Base-by-base conservation (phyloP, 2,888 invertebrate species). In the Drosophila anomelani region DNA sequence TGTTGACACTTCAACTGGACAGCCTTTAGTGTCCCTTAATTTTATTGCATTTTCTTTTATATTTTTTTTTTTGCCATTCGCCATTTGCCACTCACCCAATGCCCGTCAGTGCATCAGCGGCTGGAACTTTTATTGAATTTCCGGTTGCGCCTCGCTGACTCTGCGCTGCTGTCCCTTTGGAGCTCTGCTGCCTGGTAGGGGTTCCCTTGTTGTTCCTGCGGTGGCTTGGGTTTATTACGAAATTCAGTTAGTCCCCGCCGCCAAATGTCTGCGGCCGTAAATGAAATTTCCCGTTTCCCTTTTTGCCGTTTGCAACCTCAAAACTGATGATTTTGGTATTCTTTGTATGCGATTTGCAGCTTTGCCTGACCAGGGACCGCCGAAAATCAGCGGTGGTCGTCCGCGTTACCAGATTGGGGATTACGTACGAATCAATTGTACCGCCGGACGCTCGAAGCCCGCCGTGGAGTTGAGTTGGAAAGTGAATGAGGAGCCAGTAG, bases 401-500 rank as follows among this genome's bases (percentile, higher is more conserved):
- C 93, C 94, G 2, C 93, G 94, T 23, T 95, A 95, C 90, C 94
- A 94, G 89, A 93, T 94, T 55, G 94, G 94, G 13, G 95, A 95
- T 80, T 93, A 93, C 78, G 94, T 95, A 55, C 92, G 94, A 47
- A 93, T 94, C 79, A 95, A 94, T 88, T 95, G 95, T 90, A 94
- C 94, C n/a, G 94, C 94, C 8, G 94, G 94, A 4, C 93, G 94
- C 60, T 95, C 95, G 49, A 94, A 94, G 79, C 95, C 95, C 10
- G 93, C 94, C 10, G 94, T 94, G 32, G 92, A 93, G 57, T 92
- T 95, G 72, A 92, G 93, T 49, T 95, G 95, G 95, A 94, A 93
- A 85, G 93, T 95, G 77, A 95, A 95, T 89, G 94, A 94, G 15
- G 94, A 94, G 75, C 93, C 93, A 76, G 95, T 91, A 0, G 91